Evolutionary conservation across 2,888 invertebrate genomes (phyloP).

Genomic region (Hermaeophaga mercurialis): DNA sequence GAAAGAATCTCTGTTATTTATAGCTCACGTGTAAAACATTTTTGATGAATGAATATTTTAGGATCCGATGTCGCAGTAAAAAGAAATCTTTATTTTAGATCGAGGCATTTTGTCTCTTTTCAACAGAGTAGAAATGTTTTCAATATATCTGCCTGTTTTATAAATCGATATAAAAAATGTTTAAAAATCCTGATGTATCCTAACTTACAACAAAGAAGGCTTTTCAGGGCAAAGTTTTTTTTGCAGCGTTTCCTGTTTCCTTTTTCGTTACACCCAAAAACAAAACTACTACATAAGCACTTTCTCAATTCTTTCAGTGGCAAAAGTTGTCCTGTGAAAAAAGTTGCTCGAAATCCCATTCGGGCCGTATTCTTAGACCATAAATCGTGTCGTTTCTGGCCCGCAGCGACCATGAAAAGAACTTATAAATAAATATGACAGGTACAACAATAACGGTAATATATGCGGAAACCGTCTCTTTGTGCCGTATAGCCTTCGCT

Average conservation of each 20-base stretch:
- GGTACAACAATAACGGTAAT: slow-evolving; percentile 12
- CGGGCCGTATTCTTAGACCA: not conserved
- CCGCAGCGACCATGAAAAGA: slow-evolving; percentile 4
- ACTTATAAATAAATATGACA: slow-evolving; percentile 16
- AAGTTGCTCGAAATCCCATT: not conserved
- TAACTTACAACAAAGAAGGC: not conserved
- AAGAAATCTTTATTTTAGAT: too few relatives aligned
- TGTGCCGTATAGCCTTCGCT: not conserved
- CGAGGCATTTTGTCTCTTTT: too few relatives aligned
- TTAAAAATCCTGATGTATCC: too few relatives aligned
- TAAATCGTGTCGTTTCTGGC: slow-evolving; percentile 5
- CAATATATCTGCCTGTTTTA: too few relatives aligned
- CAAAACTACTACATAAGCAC: slow-evolving; percentile 10
- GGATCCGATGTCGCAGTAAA: too few relatives aligned
- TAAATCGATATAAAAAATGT: too few relatives aligned
- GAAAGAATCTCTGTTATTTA: too few relatives aligned
- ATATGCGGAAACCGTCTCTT: slow-evolving; percentile 11
- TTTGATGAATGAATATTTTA: too few relatives aligned
- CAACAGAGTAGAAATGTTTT: too few relatives aligned
- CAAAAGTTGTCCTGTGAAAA: not conserved
- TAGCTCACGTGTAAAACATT: too few relatives aligned
- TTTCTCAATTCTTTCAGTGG: slow-evolving; percentile 4
- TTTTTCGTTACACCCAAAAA: not conserved
- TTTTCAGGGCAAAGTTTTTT: not conserved
- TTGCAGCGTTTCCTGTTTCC: not conserved